Evolutionary conservation across 2,113 vertebrate species (phyloP).

Genomic region (Stigmatopora argus): DNA sequence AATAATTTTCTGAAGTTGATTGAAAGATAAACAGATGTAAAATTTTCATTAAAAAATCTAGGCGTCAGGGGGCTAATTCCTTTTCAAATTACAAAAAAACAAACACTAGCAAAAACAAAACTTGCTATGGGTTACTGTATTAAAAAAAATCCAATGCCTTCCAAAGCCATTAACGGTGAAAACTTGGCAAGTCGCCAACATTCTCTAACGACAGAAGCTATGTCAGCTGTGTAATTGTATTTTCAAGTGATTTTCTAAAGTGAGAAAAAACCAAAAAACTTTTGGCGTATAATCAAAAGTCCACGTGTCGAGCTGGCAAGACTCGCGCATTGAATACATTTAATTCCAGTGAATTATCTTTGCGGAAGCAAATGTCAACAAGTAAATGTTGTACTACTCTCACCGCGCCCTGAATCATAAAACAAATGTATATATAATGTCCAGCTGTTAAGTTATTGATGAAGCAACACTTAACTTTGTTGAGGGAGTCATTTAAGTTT

Average conservation of each 20-base stretch:
- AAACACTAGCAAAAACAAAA: too few relatives aligned
- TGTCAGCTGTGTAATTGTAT: background rate
- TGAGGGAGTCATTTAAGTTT: background rate
- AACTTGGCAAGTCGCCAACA: background rate
- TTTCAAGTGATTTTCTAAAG: background rate
- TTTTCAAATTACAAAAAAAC: too few relatives aligned
- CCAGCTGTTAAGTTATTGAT: background rate
- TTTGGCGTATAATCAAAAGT: background rate
- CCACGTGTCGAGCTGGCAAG: background rate
- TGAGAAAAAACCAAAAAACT: background rate
- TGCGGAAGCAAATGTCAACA: background rate
- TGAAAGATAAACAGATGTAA: too few relatives aligned
- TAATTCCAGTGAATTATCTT: background rate
- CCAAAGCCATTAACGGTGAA: background rate
- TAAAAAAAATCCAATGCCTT: background rate
- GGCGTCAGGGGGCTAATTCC: too few relatives aligned
- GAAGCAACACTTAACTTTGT: background rate
- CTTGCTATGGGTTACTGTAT: too few relatives aligned
- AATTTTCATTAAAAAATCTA: too few relatives aligned
- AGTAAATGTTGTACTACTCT: background rate
- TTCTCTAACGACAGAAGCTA: background rate
- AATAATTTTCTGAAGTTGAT: too few relatives aligned
- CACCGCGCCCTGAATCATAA: background rate
- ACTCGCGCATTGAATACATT: background rate
- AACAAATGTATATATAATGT: background rate